These are phyloP conservation scores for Dynastes hyllus DNA, from an alignment of 2,888 invertebrate genomes.

Conservation along the genomic window DNA sequence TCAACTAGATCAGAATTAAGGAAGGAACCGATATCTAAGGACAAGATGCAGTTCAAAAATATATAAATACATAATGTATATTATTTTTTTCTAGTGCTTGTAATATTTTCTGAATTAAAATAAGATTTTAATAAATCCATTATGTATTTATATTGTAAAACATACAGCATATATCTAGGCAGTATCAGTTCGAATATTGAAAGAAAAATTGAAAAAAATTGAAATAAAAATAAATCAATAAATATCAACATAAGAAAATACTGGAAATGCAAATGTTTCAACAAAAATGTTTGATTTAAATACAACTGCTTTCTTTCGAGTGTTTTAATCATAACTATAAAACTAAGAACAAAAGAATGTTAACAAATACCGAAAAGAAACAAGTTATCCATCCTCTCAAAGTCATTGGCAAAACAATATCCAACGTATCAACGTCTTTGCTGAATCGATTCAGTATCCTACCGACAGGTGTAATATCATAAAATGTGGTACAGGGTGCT, in stretches of 20 bases:
- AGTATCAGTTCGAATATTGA: neutral
- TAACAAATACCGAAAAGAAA: constrained; percentile 70
- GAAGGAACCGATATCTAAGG: neutral
- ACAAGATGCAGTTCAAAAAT: constrained; percentile 35
- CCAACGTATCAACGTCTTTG: constrained; percentile 83
- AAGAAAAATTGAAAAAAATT: neutral
- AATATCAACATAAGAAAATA: constrained; percentile 11
- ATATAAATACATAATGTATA: constrained; percentile 35
- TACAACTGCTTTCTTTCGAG: constrained; percentile 56
- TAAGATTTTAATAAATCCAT: neutral
- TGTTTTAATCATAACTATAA: constrained; percentile 12
- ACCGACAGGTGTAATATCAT: constrained; percentile 87
- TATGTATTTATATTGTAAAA: neutral
- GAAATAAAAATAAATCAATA: constrained; percentile 4
- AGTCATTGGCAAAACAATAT: constrained; percentile 82
- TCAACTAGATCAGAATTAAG: neutral
- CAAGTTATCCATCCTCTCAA: constrained; percentile 81
- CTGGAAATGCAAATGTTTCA: neutral
- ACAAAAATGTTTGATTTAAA: constrained; percentile 46
- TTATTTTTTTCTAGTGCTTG: neutral
- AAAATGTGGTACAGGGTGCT: constrained; percentile 82
- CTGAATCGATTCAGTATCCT: constrained; percentile 86
- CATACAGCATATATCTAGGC: neutral
- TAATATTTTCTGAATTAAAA: neutral
- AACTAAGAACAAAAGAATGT: constrained; percentile 18